Evolutionary conservation across 2,113 vertebrate genomes (phyloP).

Genomic region (Zapornia atra): DNA sequence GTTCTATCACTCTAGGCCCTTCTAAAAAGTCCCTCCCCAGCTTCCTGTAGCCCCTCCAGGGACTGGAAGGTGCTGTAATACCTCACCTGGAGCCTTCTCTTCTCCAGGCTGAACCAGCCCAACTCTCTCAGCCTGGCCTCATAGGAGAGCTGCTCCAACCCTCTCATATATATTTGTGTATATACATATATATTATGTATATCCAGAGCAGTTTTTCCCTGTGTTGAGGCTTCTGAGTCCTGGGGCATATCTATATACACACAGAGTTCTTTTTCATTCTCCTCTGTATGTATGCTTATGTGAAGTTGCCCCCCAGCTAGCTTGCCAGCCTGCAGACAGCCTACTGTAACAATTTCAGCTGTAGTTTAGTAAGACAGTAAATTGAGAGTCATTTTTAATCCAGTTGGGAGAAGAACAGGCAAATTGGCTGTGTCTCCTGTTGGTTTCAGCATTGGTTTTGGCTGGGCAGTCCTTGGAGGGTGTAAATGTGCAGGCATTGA

Average conservation of each 20-base stretch:
- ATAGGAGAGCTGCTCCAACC: no score
- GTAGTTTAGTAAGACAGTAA: not conserved
- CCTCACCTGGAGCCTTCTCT: no score
- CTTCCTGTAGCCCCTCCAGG: no score
- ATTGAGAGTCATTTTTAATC: constrained; percentile 20
- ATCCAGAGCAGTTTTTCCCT: no score
- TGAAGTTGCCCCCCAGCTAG: not conserved
- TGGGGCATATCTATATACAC: no score
- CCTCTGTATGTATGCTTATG: accelerated
- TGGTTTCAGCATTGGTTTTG: not conserved
- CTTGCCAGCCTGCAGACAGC: not conserved
- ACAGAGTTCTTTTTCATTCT: not conserved
- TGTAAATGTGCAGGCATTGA: not conserved
- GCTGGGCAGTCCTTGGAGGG: not conserved
- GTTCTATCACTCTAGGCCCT: no score
- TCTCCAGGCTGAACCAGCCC: no score
- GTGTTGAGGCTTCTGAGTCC: no score
- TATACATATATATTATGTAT: no score
- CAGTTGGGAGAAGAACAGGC: not conserved
- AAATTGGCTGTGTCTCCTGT: not conserved
- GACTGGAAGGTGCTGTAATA: no score
- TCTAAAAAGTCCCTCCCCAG: no score
- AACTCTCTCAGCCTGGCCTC: no score
- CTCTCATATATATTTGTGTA: not conserved
- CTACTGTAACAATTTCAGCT: not conserved